Conservation (phyloP, 2,888 invertebrate species). For the Fabriciana adippe region DNA sequence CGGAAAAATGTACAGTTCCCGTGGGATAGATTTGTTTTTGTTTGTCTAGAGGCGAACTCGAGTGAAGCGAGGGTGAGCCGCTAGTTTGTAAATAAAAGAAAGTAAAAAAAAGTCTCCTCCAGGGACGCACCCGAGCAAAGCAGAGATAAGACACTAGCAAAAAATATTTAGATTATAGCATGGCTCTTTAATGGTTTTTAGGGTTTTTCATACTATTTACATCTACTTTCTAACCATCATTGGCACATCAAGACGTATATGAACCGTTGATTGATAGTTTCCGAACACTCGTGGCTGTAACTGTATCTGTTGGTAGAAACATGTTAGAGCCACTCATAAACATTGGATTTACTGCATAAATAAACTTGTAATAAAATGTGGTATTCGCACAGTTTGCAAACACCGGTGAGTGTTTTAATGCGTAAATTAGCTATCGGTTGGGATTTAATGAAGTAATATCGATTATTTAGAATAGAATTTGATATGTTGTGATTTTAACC, state of each 20-base stretch:
- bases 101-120: too few relatives aligned
- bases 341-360: constrained; percentile 41
- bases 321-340: constrained; percentile 39
- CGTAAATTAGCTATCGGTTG: constrained; percentile 15
- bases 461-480: not conserved
- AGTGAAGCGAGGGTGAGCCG: too few relatives aligned
- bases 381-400: constrained; percentile 35
- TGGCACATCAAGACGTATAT: constrained; percentile 8
- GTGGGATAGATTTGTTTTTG: too few relatives aligned
- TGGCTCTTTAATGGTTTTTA: not conserved
- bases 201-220: constrained; percentile 4
- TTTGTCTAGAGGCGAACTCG: too few relatives aligned
- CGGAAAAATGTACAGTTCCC: too few relatives aligned
- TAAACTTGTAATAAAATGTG: constrained; percentile 42
- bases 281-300: constrained; percentile 32
- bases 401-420: constrained; percentile 21
- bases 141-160: not conserved
- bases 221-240: constrained; percentile 23
- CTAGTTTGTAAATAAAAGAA: too few relatives aligned
- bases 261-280: constrained; percentile 37
- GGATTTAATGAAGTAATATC: not conserved
- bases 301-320: constrained; percentile 38
- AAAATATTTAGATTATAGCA: not conserved
- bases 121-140: not conserved
- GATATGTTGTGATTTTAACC: not conserved